These are phyloP conservation scores for Liodrosophila aerea DNA, from an alignment of 2,888 invertebrate species.

Conservation along the genomic window DNA sequence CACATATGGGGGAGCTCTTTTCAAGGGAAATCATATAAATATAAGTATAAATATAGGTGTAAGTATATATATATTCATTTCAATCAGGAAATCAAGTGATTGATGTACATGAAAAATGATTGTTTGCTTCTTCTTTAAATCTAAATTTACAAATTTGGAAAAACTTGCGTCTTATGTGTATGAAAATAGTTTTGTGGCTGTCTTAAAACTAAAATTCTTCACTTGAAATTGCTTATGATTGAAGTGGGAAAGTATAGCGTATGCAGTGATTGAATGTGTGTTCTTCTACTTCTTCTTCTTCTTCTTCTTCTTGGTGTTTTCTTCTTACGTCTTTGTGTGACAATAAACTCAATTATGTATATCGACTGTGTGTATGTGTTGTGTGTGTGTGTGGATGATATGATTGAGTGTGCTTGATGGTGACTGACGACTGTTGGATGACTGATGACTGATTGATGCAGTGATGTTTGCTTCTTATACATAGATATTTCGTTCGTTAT, in stretches of 20 bases:
- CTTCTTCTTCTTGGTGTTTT: slow-evolving; percentile 44
- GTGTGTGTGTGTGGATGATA: slow-evolving; percentile 24
- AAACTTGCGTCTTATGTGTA: slow-evolving; percentile 33
- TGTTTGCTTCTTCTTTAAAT: slow-evolving; percentile 24
- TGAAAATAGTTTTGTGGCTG: slow-evolving; percentile 68
- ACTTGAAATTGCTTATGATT: slow-evolving; percentile 33
- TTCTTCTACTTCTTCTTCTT: slow-evolving; percentile 6
- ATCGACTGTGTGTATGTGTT: slow-evolving; percentile 17
- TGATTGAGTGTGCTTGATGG: slow-evolving; percentile 22
- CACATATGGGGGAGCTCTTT: slow-evolving; percentile 81
- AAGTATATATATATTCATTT: too few relatives aligned
- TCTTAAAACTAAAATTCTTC: slow-evolving; percentile 39
- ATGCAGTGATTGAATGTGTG: slow-evolving; percentile 18
- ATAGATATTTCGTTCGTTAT: slow-evolving; percentile 45
- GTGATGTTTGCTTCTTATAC: slow-evolving; percentile 31
- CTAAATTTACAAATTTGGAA: slow-evolving; percentile 2
- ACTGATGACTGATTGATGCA: slow-evolving; percentile 34
- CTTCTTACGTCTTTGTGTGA: slow-evolving; percentile 33
- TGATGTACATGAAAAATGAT: slow-evolving; percentile 61
- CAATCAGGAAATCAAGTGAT: slow-evolving; percentile 47
- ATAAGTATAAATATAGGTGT: slow-evolving; percentile 35
- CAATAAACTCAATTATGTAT: slow-evolving; percentile 4
- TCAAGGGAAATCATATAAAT: slow-evolving; percentile 60
- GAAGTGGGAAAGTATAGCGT: slow-evolving; percentile 6
- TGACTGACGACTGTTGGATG: slow-evolving; percentile 42